phyloP scores from a whole-genome alignment of 2,888 invertebrate species.

The Drosophila putrida region DNA sequence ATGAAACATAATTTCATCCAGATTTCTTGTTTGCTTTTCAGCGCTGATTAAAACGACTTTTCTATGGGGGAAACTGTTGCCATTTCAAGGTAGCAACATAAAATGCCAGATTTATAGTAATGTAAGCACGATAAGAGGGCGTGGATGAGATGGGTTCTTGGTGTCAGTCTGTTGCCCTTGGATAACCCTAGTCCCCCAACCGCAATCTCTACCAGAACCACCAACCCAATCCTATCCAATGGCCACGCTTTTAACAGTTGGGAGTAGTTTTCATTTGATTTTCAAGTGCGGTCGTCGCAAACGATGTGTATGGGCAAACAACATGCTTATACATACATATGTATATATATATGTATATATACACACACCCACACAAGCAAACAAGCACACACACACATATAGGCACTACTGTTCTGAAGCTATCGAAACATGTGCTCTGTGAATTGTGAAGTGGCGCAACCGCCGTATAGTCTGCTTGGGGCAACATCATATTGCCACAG shows the following conservation, averaged over 20 bases:
- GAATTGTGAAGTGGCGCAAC: constrained; percentile 13
- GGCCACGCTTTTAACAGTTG: constrained; percentile 25
- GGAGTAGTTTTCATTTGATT: constrained; percentile 60
- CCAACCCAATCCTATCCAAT: not conserved
- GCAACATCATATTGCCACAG: constrained; percentile 45
- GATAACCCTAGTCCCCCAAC: not conserved
- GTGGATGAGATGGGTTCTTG: constrained; percentile 6
- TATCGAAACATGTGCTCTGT: constrained; percentile 34
- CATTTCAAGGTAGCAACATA: constrained; percentile 37
- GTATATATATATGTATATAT: too few species aligned
- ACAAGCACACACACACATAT: not conserved
- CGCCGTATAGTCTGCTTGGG: constrained; percentile 4
- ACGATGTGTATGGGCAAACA: constrained; percentile 40
- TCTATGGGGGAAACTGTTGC: constrained; percentile 8
- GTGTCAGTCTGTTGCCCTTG: constrained; percentile 54
- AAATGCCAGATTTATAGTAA: constrained; percentile 62
- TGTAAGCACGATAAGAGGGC: not conserved
- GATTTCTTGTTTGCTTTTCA: constrained; percentile 3
- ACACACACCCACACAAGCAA: not conserved
- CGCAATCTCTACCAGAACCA: not conserved
- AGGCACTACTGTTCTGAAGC: constrained; percentile 20
- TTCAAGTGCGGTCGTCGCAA: constrained; percentile 51
- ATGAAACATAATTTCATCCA: constrained; percentile 1
- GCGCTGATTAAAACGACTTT: constrained; percentile 24
- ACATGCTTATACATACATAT: not conserved